Base-by-base conservation (phyloP, 2,888 invertebrate genomes). In the Xestoiulus laeticollis region DNA sequence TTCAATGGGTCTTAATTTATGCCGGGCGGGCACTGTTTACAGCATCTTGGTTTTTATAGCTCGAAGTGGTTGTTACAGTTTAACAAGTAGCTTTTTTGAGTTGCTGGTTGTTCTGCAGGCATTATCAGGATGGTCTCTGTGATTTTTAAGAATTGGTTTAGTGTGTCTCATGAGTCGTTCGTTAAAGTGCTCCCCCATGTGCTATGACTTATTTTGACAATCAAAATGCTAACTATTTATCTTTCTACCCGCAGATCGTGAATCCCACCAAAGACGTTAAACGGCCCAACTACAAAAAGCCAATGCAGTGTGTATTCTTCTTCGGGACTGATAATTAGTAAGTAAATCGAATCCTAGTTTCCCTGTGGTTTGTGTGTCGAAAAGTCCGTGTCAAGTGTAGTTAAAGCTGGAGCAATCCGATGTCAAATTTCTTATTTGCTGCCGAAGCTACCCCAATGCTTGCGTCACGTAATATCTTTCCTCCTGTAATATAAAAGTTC, bases 261-360 rank as follows among this genome's bases (percentile, higher is more conserved):
- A 94, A 95, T 90, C 96, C 97, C 16, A 95, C 95, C 85, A 94
- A 95, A 88, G 96, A 96, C 91, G 93, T 95, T 90, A 95, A 96
- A 91, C 95, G 94, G 91, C 95, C 95, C 30, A 94, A 95, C 30
- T 91, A 91, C 88, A 96, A 96, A 92, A 95, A 96, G 90, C 94
- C 93, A 88, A 94, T 94, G 86, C 96, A 96, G 91, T 98, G 97
- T 93, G 96, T 98, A 90, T 98, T 95, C 93, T 98, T 98, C 93
- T 98, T 97, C 93, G 98, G 98, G 88, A 95, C 96, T n/a, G 96
- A 97, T 91, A 97, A 98, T 92, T 97, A 96, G 98, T 98, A 94
- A 97, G 98, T 95, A 22, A 16, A 2, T 22, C 19, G 86, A 4
- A n/a, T 86, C 10, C 22, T 48, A 26, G 85, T 85, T 85, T 85